Evolutionary conservation across 2,888 invertebrate species (phyloP).

Genomic region (Agrotis segetum): DNA sequence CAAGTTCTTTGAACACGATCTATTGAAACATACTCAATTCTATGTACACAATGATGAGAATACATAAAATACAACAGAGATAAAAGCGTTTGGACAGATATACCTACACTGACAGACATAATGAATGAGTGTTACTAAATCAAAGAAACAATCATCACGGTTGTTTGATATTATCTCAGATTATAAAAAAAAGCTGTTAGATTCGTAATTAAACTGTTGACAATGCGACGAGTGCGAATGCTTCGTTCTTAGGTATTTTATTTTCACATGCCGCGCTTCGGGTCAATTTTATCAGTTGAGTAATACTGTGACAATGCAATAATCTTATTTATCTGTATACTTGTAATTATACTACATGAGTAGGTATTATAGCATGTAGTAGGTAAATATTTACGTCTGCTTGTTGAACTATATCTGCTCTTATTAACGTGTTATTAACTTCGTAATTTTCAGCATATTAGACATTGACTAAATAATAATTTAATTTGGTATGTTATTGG

Average conservation of each 20-base stretch:
- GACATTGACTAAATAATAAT: not conserved
- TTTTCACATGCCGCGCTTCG: slow-evolving; percentile 18
- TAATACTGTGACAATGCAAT: slow-evolving; percentile 34
- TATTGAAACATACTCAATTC: not conserved
- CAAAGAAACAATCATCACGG: slow-evolving; percentile 20
- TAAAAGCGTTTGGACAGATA: slow-evolving; percentile 7
- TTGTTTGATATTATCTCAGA: slow-evolving; percentile 8
- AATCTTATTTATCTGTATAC: slow-evolving; percentile 20
- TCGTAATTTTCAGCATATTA: not conserved
- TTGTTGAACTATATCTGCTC: not conserved
- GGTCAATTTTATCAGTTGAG: slow-evolving; percentile 37
- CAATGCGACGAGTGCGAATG: not conserved
- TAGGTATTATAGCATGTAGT: slow-evolving; percentile 8
- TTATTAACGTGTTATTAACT: not conserved
- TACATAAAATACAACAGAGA: not conserved
- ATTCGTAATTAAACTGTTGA: slow-evolving; percentile 1
- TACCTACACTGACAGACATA: slow-evolving; percentile 8
- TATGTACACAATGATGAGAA: not conserved
- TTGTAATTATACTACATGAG: slow-evolving; percentile 9
- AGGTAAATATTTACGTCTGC: slow-evolving; percentile 20
- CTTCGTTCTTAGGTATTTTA: not conserved
- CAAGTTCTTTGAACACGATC: too few species aligned
- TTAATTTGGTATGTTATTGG: not conserved
- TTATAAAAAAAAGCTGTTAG: slow-evolving; percentile 23
- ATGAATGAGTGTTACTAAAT: slow-evolving; percentile 15